phyloP scores from a whole-genome alignment of 2,888 invertebrate species.

The Drosophila mercatorum region DNA sequence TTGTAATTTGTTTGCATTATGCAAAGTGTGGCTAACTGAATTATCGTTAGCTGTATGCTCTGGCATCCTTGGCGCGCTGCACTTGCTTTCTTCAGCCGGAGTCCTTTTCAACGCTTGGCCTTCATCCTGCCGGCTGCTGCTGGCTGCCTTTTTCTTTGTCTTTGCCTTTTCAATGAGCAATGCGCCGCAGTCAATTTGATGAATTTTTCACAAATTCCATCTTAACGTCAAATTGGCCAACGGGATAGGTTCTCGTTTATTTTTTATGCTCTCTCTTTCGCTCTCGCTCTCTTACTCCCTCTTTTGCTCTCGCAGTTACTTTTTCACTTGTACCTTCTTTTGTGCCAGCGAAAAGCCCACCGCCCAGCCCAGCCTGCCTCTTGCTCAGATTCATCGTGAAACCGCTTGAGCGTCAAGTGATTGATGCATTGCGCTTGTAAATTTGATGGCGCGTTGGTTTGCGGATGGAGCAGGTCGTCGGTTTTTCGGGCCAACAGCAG shows the following conservation, averaged over 20 bases:
- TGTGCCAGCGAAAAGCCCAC: conserved; percentile 62
- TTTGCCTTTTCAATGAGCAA: conserved; percentile 62
- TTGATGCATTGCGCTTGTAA: conserved; percentile 79
- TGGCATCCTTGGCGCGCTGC: conserved; percentile 14
- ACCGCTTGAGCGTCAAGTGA: conserved; percentile 67
- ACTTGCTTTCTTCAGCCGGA: conserved; percentile 7
- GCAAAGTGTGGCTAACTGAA: conserved; percentile 66
- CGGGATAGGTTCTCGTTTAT: conserved; percentile 39
- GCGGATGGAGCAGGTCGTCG: conserved; percentile 31
- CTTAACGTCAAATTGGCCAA: conserved; percentile 77
- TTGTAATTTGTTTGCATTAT: conserved; percentile 62
- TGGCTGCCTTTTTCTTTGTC: conserved; percentile 5
- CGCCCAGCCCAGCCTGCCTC: too few relatives aligned
- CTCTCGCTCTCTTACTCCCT: background rate
- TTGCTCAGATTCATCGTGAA: conserved; percentile 47
- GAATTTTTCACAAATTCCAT: conserved; percentile 77
- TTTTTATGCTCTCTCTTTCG: background rate
- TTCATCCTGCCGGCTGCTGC: background rate
- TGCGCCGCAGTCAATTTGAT: conserved; percentile 74
- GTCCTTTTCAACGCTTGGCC: conserved; percentile 8
- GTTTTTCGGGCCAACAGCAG: background rate
- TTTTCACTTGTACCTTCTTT: conserved; percentile 20
- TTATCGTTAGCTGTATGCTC: conserved; percentile 35
- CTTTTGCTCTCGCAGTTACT: background rate
- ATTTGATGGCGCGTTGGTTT: conserved; percentile 68